Percentiles rank a stretch among this genome's conserved stretches.
Evolutionary conservation across 2,113 vertebrate species (phyloP).

Genomic region (Lepisosteus oculatus): DNA sequence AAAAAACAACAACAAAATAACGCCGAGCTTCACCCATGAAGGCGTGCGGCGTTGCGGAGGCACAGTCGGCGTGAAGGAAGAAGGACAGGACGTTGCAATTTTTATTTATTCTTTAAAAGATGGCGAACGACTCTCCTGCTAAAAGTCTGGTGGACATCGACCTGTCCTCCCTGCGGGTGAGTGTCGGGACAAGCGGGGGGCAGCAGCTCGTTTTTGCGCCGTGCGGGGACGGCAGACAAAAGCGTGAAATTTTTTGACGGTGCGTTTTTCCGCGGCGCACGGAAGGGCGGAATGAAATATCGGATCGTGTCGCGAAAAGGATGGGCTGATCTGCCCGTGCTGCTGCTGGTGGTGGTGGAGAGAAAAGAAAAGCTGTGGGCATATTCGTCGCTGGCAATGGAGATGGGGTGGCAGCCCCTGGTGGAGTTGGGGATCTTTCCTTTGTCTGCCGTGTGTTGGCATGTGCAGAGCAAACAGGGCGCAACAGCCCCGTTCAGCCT

Average conservation of each 20-base stretch:
- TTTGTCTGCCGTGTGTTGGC: constrained; percentile 54
- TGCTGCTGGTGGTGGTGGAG: neutral
- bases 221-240: neutral
- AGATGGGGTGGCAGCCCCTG: constrained; percentile 7
- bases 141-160: constrained; percentile 95
- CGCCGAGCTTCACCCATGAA: constrained; percentile 34
- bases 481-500: constrained; percentile 46
- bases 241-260: neutral
- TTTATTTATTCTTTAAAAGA: constrained; percentile 62
- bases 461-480: constrained; percentile 42
- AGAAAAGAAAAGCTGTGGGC: neutral
- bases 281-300: neutral
- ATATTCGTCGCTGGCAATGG: neutral
- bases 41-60: constrained; percentile 24
- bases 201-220: neutral
- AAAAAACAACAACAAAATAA: neutral
- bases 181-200: constrained; percentile 39
- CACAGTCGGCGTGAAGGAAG: constrained; percentile 38
- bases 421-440: constrained; percentile 34
- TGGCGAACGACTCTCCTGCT: constrained; percentile 95
- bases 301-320: constrained; percentile 20
- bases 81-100: constrained; percentile 22
- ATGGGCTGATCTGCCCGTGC: constrained; percentile 11
- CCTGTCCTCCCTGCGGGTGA: constrained; percentile 87
- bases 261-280: neutral